Conservation (phyloP, 2,888 invertebrate species). For the Ormyrus labotus region DNA sequence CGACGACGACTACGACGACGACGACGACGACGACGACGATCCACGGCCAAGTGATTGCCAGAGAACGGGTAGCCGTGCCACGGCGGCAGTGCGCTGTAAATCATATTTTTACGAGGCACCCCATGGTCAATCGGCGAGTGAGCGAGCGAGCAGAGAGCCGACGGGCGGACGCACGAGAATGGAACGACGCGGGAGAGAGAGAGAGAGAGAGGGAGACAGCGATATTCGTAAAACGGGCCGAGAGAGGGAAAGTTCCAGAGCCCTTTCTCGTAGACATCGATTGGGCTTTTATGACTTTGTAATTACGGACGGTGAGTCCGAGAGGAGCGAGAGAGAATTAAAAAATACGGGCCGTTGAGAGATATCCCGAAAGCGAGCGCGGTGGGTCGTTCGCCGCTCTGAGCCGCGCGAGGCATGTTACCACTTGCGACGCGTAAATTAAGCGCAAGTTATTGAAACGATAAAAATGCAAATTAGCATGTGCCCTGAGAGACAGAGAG, state of each 20-base stretch:
- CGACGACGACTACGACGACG: conserved; percentile 11
- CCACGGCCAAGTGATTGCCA: conserved; percentile 60
- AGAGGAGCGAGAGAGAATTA: not conserved
- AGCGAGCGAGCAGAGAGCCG: conserved; percentile 17
- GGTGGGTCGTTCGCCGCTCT: not conserved
- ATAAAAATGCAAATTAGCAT: conserved; percentile 36
- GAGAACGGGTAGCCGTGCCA: conserved; percentile 9
- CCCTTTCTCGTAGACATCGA: conserved; percentile 58
- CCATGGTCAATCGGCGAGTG: conserved; percentile 61
- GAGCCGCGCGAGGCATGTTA: not conserved
- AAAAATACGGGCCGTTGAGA: not conserved
- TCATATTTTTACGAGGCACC: conserved; percentile 71
- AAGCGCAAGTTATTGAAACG: conserved; percentile 27
- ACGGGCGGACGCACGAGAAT: conserved; percentile 34
- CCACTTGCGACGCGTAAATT: conserved; percentile 32
- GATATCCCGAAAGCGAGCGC: not conserved
- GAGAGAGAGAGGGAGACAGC: not conserved
- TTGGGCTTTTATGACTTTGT: conserved; percentile 68
- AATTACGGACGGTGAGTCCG: conserved; percentile 60
- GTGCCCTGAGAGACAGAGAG: too few relatives aligned
- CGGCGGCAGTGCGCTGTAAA: conserved; percentile 64
- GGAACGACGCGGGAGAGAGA: conserved; percentile 8
- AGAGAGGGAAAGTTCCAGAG: conserved; percentile 14
- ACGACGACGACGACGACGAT: conserved; percentile 46
- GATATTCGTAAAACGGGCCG: conserved; percentile 23